Conservation (phyloP, 2,888 invertebrate species). For the Andrena marginata region DNA sequence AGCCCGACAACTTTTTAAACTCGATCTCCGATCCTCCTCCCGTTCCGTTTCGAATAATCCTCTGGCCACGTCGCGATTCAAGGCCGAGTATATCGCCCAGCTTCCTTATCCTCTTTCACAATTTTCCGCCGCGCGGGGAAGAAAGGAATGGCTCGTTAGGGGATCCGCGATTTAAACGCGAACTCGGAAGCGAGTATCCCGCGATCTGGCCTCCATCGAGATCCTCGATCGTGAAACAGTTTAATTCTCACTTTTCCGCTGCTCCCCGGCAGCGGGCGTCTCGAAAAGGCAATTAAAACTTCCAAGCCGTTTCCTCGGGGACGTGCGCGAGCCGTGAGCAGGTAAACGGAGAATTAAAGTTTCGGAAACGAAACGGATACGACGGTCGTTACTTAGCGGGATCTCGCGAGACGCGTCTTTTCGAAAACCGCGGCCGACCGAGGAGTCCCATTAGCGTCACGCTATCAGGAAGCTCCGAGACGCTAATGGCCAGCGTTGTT, state of each 20-base stretch:
- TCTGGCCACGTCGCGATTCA: not conserved
- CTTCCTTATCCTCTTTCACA: not conserved
- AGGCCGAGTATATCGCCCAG: not conserved
- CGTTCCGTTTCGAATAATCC: slow-evolving; percentile 10
- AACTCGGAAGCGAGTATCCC: not conserved
- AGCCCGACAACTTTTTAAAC: slow-evolving; percentile 30
- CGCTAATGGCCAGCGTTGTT: slow-evolving; percentile 7
- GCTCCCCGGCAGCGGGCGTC: slow-evolving; percentile 37
- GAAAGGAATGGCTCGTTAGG: not conserved
- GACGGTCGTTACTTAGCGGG: not conserved
- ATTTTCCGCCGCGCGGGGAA: slow-evolving; percentile 17
- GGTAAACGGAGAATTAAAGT: slow-evolving; percentile 61
- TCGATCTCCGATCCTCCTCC: slow-evolving; percentile 2
- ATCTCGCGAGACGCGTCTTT: slow-evolving; percentile 9
- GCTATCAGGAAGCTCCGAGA: slow-evolving; percentile 28
- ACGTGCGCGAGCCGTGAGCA: slow-evolving; percentile 45
- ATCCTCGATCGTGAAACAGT: slow-evolving; percentile 59
- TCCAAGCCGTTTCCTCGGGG: slow-evolving; percentile 37
- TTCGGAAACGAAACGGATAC: slow-evolving; percentile 31
- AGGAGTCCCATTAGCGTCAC: slow-evolving; percentile 17
- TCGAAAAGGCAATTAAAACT: slow-evolving; percentile 68
- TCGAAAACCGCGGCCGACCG: not conserved
- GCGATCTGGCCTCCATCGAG: slow-evolving; percentile 40
- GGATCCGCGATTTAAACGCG: not conserved
- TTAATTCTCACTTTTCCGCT: slow-evolving; percentile 56